Conservation (phyloP, 2,113 vertebrate species). For the Boulengerochromis microlepis region DNA sequence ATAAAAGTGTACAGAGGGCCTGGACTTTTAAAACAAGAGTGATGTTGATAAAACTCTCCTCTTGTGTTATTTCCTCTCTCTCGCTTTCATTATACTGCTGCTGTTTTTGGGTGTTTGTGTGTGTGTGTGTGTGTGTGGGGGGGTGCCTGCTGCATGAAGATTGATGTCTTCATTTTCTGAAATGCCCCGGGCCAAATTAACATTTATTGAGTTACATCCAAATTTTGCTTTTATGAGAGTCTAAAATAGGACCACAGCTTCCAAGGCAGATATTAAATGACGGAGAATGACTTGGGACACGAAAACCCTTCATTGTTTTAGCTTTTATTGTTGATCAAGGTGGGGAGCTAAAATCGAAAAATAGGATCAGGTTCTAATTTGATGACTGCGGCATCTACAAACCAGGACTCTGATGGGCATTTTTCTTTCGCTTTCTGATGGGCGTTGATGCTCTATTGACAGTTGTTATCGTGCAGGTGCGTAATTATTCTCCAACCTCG, state of each 20-base stretch:
- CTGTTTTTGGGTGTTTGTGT: background rate
- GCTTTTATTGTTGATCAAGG: conserved; percentile 11
- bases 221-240: conserved; percentile 39
- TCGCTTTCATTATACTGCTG: background rate
- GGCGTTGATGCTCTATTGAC: conserved; percentile 8
- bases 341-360: background rate
- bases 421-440: background rate
- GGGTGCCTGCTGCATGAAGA: background rate
- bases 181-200: conserved; percentile 48
- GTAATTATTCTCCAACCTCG: background rate
- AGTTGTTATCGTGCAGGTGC: background rate
- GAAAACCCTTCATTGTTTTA: background rate
- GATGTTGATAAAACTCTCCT: background rate
- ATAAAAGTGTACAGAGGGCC: background rate
- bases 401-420: conserved; percentile 29
- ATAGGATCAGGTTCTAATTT: background rate
- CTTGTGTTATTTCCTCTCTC: background rate
- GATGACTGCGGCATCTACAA: background rate
- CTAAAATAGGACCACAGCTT: conserved; percentile 7
- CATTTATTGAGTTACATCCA: conserved; percentile 41
- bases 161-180: conserved; percentile 54
- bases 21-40: background rate
- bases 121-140: background rate
- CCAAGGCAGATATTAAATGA: conserved; percentile 8
- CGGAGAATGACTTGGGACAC: background rate